Evolutionary conservation across 2,797 vertebrate species (phyloP).

Genomic region (Bovichtus variegatus): DNA sequence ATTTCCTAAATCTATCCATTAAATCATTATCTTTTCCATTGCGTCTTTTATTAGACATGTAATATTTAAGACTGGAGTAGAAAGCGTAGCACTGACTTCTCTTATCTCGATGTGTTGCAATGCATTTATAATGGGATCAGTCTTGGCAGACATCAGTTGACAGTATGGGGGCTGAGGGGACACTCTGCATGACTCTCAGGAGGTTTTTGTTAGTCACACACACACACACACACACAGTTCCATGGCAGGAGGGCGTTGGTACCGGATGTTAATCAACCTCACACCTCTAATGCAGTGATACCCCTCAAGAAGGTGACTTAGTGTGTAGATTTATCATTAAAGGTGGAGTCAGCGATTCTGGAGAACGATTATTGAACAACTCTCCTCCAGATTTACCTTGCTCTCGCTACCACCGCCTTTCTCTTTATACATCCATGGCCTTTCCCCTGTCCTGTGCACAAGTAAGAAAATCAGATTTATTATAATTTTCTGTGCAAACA

Average conservation of each 20-base stretch:
- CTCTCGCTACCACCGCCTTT: no score
- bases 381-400: no score
- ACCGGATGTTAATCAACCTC: not conserved
- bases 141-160: slow-evolving; percentile 24
- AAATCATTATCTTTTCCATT: not conserved
- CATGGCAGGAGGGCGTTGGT: slow-evolving; percentile 8
- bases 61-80: not conserved
- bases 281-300: not conserved
- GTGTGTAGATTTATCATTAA: not conserved
- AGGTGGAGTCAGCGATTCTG: no score
- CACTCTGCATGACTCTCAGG: slow-evolving; percentile 78
- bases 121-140: slow-evolving; percentile 71
- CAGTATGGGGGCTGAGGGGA: not conserved
- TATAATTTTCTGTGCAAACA: no score
- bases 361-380: no score
- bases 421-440: no score
- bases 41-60: not conserved
- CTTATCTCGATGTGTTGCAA: slow-evolving; percentile 16
- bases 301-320: no score
- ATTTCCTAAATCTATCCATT: not conserved
- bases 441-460: no score
- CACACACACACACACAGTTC: slow-evolving; percentile 62
- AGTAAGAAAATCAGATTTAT: no score
- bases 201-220: slow-evolving; percentile 82
- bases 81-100: slow-evolving; percentile 6